Percentiles rank a stretch among this genome's conserved stretches.
Conservation (phyloP, 2,113 vertebrate species). For the Clinocottus analis region DNA sequence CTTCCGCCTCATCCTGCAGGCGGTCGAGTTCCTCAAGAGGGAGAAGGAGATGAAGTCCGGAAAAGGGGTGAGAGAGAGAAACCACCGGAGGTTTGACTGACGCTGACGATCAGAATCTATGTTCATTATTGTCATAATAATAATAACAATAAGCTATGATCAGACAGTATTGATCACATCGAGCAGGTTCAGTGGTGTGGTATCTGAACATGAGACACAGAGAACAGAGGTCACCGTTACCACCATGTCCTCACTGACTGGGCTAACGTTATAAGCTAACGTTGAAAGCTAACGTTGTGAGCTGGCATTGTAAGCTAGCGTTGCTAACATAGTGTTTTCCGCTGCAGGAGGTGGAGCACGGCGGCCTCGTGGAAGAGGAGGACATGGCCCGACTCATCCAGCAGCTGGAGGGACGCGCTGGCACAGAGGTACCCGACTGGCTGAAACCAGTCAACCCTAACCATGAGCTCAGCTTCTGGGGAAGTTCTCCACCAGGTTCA, state of each 20-base stretch:
- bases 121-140: not conserved
- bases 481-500: too few species aligned
- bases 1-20: conserved; percentile 95
- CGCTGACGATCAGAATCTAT: too few species aligned
- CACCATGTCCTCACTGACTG: not conserved
- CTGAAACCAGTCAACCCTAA: not conserved
- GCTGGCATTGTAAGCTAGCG: not conserved
- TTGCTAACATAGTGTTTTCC: not conserved
- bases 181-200: not conserved
- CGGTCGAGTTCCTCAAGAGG: conserved; percentile 92
- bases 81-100: not conserved
- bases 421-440: conserved; percentile 63
- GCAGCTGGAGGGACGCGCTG: conserved; percentile 66
- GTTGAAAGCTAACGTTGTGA: not conserved
- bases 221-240: too few species aligned
- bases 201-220: not conserved
- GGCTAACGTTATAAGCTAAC: not conserved
- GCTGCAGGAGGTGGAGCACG: conserved; percentile 88
- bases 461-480: not conserved
- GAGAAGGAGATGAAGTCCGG: conserved; percentile 88
- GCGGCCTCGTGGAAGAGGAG: conserved; percentile 87
- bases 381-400: conserved; percentile 91
- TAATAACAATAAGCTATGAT: not conserved
- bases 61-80: conserved; percentile 80
- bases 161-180: not conserved